Evolutionary conservation across 2,113 vertebrate species (phyloP).

Genomic region (Carassius carassius): DNA sequence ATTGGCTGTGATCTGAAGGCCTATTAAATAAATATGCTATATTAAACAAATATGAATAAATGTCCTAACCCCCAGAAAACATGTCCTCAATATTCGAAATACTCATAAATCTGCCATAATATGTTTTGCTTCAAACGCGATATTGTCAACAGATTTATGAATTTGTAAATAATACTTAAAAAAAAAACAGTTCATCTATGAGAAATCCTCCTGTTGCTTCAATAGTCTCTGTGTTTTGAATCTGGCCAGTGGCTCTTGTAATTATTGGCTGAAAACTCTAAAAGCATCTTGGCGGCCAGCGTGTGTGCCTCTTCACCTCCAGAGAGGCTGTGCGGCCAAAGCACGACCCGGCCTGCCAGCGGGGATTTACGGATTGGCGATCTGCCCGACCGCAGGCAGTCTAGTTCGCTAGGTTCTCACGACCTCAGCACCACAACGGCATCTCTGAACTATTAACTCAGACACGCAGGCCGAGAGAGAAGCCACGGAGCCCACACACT

Average conservation of each 20-base stretch:
- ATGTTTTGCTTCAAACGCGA: not conserved
- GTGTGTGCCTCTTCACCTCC: slow-evolving; percentile 73
- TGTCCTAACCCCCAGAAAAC: not conserved
- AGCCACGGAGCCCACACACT: slow-evolving; percentile 70
- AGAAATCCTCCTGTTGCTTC: not conserved
- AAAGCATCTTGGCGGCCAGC: slow-evolving; percentile 64
- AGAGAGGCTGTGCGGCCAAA: slow-evolving; percentile 64
- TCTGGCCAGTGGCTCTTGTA: slow-evolving; percentile 54
- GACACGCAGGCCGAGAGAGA: slow-evolving; percentile 68
- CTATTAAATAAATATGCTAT: too few relatives aligned
- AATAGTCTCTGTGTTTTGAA: not conserved
- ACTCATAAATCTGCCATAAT: not conserved
- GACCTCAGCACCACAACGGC: slow-evolving; percentile 80
- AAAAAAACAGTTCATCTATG: not conserved
- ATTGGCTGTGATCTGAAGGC: too few relatives aligned
- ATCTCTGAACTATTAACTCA: slow-evolving; percentile 76
- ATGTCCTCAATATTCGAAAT: not conserved
- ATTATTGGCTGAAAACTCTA: slow-evolving; percentile 59
- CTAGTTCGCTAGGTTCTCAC: slow-evolving; percentile 83
- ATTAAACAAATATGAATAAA: not conserved
- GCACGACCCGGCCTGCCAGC: slow-evolving; percentile 68
- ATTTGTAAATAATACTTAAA: not conserved
- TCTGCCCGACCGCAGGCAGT: slow-evolving; percentile 78
- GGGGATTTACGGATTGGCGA: slow-evolving; percentile 82
- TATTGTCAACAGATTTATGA: not conserved